Percentiles rank a stretch among this genome's conserved stretches.
Evolutionary conservation across 1,140 invertebrate genomes (phyloP).

Genomic region (Tetragnatha versicolor): DNA sequence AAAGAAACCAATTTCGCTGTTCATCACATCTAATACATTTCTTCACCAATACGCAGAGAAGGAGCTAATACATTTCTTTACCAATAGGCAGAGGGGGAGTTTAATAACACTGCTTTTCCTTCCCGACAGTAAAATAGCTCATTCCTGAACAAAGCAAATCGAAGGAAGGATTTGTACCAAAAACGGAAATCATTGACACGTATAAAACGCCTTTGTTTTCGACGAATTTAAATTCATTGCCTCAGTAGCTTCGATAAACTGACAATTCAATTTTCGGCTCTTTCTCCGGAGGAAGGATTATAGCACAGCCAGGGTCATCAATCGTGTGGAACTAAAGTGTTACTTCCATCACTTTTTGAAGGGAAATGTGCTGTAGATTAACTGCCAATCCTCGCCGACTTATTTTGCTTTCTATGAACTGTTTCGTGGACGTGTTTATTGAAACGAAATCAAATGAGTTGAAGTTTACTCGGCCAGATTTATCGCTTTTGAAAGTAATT

Average conservation of each 20-base stretch:
- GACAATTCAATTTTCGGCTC: no score
- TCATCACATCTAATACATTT: no score
- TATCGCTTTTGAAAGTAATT: no score
- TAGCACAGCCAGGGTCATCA: not conserved
- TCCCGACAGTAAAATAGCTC: conserved; percentile 1
- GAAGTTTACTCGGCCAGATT: no score
- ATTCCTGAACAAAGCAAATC: conserved; percentile 10
- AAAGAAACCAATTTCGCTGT: no score
- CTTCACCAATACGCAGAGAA: no score
- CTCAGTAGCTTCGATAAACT: not conserved
- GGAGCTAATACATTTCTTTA: not conserved
- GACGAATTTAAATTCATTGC: not conserved
- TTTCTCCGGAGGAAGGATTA: no score
- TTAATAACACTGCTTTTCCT: not conserved
- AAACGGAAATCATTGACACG: not conserved
- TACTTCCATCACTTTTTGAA: conserved; percentile 9
- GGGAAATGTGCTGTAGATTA: not conserved
- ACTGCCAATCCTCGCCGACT: not conserved
- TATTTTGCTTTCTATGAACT: no score
- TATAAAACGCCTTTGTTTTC: not conserved
- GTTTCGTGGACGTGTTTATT: no score
- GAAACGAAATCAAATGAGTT: no score
- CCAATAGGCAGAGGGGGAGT: not conserved
- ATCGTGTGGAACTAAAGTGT: not conserved
- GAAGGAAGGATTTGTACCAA: not conserved